Percentiles rank a stretch among this genome's conserved stretches.
phyloP scores from a whole-genome alignment of 2,888 invertebrate species.

The Andrena hattorfiana region DNA sequence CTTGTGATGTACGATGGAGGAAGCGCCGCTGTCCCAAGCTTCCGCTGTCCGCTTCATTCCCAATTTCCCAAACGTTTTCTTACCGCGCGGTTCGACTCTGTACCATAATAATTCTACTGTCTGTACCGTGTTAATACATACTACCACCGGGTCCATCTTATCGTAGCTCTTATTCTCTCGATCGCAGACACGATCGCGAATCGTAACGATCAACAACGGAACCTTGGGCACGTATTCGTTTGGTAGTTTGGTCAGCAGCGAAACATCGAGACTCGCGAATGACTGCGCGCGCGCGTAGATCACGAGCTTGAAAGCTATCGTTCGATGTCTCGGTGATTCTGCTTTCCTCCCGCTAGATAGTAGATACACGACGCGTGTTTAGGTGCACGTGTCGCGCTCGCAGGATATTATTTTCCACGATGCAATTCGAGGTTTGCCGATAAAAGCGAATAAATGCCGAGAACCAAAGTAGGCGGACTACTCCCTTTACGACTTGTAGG shows the following conservation, averaged over 20 bases:
- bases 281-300: no score
- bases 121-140: not conserved
- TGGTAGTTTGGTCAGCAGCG: no score
- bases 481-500: slow-evolving; percentile 44
- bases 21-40: no score
- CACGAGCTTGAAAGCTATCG: no score
- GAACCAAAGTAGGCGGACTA: slow-evolving; percentile 39
- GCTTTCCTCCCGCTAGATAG: not conserved
- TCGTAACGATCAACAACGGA: not conserved
- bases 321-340: not conserved
- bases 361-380: not conserved
- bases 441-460: slow-evolving; percentile 8
- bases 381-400: not conserved
- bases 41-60: no score
- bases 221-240: not conserved
- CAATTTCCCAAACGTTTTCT: not conserved
- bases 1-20: no score
- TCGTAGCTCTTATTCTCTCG: not conserved
- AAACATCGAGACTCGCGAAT: no score
- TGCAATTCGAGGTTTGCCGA: not conserved
- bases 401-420: not conserved
- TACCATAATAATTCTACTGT: no score
- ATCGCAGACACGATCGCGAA: not conserved
- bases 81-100: not conserved
- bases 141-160: not conserved